Percentiles rank a stretch among this genome's conserved stretches.
Conservation (phyloP, 2,797 vertebrate species). For the Clamator glandarius region DNA sequence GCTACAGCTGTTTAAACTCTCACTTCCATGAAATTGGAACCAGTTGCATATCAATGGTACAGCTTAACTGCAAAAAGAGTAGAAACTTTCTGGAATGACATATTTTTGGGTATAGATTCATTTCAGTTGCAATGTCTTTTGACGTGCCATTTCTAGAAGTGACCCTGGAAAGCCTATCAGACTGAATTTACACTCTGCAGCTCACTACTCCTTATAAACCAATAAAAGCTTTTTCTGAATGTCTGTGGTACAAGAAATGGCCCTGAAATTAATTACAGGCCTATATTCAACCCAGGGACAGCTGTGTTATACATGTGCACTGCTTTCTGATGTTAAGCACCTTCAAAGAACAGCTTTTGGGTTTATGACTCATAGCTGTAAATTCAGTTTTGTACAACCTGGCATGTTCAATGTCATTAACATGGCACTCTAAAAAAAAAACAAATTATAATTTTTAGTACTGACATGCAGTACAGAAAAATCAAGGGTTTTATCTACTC, state of each 20-base stretch:
- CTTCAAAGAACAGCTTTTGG: not conserved
- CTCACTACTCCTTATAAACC: not conserved
- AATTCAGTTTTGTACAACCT: not conserved
- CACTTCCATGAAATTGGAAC: not conserved
- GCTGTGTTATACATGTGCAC: not conserved
- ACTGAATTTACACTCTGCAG: not conserved
- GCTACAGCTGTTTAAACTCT: not conserved
- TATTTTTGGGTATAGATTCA: not conserved
- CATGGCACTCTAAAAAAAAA: not conserved
- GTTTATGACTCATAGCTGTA: not conserved
- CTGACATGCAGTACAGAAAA: not conserved
- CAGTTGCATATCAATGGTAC: not conserved
- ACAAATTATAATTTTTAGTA: not conserved
- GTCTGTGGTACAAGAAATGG: not conserved
- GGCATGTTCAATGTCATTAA: not conserved
- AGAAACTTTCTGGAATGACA: not conserved
- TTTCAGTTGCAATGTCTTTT: not conserved
- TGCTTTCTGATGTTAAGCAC: not conserved
- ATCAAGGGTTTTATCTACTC: not conserved
- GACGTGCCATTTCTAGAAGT: not conserved
- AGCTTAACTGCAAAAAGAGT: not conserved
- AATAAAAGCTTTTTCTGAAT: not conserved
- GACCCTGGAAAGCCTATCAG: not conserved
- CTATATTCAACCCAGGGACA: not conserved
- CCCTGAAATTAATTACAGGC: not conserved